Conservation (phyloP, 2,888 invertebrate species). For the Pachydiplax longipennis region DNA sequence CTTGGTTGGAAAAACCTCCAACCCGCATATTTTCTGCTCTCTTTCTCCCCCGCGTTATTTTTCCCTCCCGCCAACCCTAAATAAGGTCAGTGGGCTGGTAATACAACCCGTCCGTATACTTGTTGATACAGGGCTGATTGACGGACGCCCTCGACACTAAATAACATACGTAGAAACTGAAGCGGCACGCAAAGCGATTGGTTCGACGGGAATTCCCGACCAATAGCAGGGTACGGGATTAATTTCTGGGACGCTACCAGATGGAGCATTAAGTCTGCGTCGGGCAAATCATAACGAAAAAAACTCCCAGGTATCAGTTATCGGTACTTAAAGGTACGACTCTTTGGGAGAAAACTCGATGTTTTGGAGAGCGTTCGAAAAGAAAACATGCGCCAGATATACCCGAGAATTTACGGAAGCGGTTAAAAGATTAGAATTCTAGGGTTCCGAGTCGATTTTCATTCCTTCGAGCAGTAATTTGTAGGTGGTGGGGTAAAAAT, state of each 20-base stretch:
- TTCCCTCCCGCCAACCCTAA: not conserved
- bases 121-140: not conserved
- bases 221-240: not conserved
- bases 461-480: too few relatives aligned
- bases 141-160: not conserved
- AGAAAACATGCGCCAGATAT: too few relatives aligned
- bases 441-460: too few relatives aligned
- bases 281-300: not conserved
- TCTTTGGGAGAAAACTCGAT: too few relatives aligned
- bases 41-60: not conserved
- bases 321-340: too few relatives aligned
- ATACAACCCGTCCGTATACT: not conserved
- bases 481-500: too few relatives aligned
- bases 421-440: too few relatives aligned
- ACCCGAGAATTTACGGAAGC: too few relatives aligned
- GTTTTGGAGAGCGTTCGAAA: too few relatives aligned
- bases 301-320: not conserved
- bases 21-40: not conserved
- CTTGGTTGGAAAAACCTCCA: not conserved
- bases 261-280: not conserved
- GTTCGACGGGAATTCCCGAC: not conserved
- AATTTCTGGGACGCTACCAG: constrained; percentile 13
- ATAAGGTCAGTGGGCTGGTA: constrained; percentile 20
- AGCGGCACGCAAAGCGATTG: not conserved
- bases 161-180: not conserved